These are phyloP conservation scores for Platycheirus rosarum DNA, from an alignment of 2,888 invertebrate genomes.

Conservation along the genomic window DNA sequence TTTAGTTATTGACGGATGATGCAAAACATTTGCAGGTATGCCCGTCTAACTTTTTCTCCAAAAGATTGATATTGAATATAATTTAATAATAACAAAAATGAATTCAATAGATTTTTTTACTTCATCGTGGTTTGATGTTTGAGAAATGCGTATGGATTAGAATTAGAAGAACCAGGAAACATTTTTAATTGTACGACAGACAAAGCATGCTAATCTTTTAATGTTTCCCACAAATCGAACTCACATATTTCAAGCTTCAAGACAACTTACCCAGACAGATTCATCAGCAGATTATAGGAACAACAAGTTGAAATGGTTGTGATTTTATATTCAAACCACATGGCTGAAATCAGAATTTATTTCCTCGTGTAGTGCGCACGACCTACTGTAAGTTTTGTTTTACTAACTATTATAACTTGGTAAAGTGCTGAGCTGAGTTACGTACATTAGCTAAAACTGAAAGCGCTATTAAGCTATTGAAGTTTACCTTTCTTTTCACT, in stretches of 20 bases:
- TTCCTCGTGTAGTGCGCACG: constrained; percentile 53
- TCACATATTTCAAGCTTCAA: constrained; percentile 38
- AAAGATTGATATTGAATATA: too few species aligned
- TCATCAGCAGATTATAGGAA: constrained; percentile 3
- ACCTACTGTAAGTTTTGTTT: constrained; percentile 31
- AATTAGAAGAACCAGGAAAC: constrained; percentile 45
- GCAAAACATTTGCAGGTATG: too few species aligned
- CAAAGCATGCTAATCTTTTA: constrained; percentile 44
- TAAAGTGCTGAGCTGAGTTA: constrained; percentile 11
- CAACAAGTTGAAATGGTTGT: constrained; percentile 13
- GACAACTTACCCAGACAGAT: constrained; percentile 38
- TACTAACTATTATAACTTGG: background rate
- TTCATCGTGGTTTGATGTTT: background rate
- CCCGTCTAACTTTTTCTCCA: too few species aligned
- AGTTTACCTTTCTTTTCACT: constrained; percentile 18
- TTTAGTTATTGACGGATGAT: too few species aligned
- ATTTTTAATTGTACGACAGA: constrained; percentile 42
- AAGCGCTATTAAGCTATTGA: background rate
- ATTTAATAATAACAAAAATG: too few species aligned
- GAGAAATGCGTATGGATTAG: constrained; percentile 10
- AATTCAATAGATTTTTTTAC: too few species aligned
- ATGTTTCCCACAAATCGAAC: constrained; percentile 28
- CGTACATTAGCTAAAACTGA: constrained; percentile 18
- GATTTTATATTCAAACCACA: constrained; percentile 64
- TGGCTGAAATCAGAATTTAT: constrained; percentile 33